These are phyloP conservation scores for Lacerta agilis DNA, from an alignment of 2,797 vertebrate species.

Conservation along the genomic window DNA sequence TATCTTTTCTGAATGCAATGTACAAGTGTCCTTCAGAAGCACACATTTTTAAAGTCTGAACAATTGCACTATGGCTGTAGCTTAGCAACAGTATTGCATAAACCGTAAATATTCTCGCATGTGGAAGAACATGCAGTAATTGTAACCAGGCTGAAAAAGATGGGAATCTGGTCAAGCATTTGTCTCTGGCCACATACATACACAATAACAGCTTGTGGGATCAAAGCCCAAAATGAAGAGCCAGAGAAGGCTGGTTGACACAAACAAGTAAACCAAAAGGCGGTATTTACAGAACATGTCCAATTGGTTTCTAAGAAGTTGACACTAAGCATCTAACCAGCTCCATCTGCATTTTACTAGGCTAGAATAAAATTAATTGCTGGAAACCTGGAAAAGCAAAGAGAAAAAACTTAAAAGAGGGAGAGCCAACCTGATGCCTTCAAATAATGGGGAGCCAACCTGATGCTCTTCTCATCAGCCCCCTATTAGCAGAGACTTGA, in stretches of 20 bases:
- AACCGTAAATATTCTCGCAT: slow-evolving; percentile 23
- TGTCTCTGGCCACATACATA: slow-evolving; percentile 19
- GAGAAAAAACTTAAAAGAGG: too few relatives aligned
- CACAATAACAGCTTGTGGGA: background rate
- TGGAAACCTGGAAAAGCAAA: background rate
- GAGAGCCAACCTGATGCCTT: background rate
- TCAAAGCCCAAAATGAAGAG: slow-evolving; percentile 8
- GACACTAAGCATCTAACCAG: slow-evolving; percentile 22
- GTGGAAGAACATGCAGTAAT: slow-evolving; percentile 28
- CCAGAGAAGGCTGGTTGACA: slow-evolving; percentile 13
- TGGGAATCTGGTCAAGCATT: slow-evolving; percentile 32
- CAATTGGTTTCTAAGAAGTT: slow-evolving; percentile 25
- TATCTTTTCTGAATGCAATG: background rate
- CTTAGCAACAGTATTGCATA: slow-evolving; percentile 24
- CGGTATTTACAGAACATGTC: slow-evolving; percentile 26
- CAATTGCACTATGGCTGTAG: slow-evolving; percentile 8
- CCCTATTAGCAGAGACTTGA: background rate
- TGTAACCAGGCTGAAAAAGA: slow-evolving; percentile 28
- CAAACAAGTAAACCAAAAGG: background rate
- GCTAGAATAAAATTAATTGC: background rate
- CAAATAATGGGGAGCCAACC: background rate
- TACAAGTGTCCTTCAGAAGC: background rate
- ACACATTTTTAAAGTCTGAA: slow-evolving; percentile 7
- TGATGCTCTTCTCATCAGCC: background rate
- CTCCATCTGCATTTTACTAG: slow-evolving; percentile 12